A percentile compares a stretch with the other conserved stretches of the same genome.
Evolutionary conservation across 2,113 vertebrate genomes (phyloP).

Genomic region (Hyperoodon ampullatus): DNA sequence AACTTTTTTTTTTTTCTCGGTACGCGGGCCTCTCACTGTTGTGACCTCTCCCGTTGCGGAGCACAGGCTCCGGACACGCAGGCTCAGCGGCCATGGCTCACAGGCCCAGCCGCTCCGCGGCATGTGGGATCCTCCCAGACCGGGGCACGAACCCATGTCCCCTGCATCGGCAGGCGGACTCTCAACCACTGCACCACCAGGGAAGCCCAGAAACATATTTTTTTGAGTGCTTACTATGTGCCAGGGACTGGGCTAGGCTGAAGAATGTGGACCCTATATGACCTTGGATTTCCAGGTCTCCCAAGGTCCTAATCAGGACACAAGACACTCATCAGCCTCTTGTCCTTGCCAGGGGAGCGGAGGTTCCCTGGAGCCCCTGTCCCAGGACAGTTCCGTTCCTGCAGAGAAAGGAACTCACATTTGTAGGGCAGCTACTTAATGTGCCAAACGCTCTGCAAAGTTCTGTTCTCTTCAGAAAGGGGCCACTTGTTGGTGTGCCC

Average conservation of each 20-base stretch:
- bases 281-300: background rate
- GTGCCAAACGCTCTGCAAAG: background rate
- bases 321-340: background rate
- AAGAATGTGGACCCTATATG: background rate
- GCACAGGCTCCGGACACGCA: no score
- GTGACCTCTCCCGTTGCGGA: no score
- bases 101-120: no score
- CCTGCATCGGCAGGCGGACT: no score
- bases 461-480: constrained; percentile 29
- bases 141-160: no score
- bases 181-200: no score
- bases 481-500: background rate
- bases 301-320: background rate
- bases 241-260: background rate
- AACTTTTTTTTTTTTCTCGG: no score
- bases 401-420: background rate
- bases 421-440: background rate
- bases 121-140: no score
- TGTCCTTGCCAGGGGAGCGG: background rate
- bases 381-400: background rate
- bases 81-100: no score
- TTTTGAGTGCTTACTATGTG: background rate
- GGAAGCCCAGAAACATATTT: background rate
- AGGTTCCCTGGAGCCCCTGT: background rate
- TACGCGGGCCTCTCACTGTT: no score